These are phyloP conservation scores for Halesus radiatus DNA, from an alignment of 1,140 invertebrate species.

Conservation along the genomic window DNA sequence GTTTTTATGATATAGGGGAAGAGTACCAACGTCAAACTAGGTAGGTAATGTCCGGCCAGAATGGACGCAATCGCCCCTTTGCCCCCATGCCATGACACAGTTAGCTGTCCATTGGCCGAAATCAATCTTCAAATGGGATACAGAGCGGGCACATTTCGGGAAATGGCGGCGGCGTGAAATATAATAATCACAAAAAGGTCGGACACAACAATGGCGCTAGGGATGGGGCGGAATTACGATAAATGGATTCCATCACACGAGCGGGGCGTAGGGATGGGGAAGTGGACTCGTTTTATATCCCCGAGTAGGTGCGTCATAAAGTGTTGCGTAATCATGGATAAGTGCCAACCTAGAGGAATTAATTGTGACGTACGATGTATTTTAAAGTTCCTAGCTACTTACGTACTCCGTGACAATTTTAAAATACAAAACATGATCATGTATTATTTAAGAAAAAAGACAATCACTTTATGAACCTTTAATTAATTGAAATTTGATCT, in stretches of 20 bases:
- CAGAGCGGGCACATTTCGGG: not conserved
- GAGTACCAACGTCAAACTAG: no score
- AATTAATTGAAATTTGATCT: no score
- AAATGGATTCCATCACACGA: conserved; percentile 35
- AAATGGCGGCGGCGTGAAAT: conserved; percentile 34
- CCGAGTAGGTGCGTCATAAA: not conserved
- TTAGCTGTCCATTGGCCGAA: not conserved
- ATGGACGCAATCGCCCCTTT: no score
- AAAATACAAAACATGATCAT: no score
- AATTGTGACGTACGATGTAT: no score
- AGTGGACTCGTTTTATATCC: conserved; percentile 15
- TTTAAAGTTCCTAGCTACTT: no score
- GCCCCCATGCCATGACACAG: no score
- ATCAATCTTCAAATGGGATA: conserved; percentile 30
- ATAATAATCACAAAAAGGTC: conserved; percentile 43
- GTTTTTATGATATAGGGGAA: no score
- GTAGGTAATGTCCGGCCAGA: no score
- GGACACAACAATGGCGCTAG: conserved; percentile 23
- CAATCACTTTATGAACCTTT: no score
- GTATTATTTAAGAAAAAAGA: no score
- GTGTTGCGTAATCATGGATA: not conserved
- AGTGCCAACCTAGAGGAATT: not conserved
- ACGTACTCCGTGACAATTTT: no score
- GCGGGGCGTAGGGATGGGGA: not conserved
- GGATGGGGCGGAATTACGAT: conserved; percentile 24